Percentiles rank a stretch among this genome's conserved stretches.
These are phyloP conservation scores for Argentina silus DNA, from an alignment of 2,797 vertebrate genomes.

Conservation along the genomic window DNA sequence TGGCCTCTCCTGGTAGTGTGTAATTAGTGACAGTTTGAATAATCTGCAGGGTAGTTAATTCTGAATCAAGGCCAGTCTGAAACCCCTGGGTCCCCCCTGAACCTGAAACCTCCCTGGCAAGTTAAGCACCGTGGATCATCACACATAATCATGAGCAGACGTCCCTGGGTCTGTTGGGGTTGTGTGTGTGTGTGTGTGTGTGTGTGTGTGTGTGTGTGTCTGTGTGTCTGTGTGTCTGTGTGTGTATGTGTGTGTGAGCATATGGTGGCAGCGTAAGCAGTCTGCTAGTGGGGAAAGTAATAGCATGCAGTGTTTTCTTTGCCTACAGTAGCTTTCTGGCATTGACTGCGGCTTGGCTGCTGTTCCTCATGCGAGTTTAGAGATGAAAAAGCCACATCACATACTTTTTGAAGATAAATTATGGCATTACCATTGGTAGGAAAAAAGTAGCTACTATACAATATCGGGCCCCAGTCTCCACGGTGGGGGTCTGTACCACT, in stretches of 20 bases:
- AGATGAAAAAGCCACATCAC: slow-evolving; percentile 74
- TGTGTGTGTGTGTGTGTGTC: neutral
- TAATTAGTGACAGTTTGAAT: slow-evolving; percentile 70
- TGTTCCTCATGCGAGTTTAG: slow-evolving; percentile 61
- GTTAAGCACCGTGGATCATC: slow-evolving; percentile 65
- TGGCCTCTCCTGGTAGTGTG: slow-evolving; percentile 45
- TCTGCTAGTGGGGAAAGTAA: slow-evolving; percentile 63
- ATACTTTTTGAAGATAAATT: slow-evolving; percentile 66
- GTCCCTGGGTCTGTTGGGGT: slow-evolving; percentile 49
- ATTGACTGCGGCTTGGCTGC: slow-evolving; percentile 74
- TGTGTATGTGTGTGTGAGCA: neutral
- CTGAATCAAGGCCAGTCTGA: slow-evolving; percentile 62
- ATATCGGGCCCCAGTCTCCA: slow-evolving; percentile 62
- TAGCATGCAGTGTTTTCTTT: slow-evolving; percentile 72
- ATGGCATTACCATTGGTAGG: slow-evolving; percentile 52
- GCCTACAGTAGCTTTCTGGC: slow-evolving; percentile 75
- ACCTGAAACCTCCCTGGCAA: slow-evolving; percentile 71
- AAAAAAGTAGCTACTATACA: slow-evolving; percentile 43
- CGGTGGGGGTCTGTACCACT: slow-evolving; percentile 29
- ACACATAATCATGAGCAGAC: slow-evolving; percentile 78
- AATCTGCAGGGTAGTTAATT: slow-evolving; percentile 63
- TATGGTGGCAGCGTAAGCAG: slow-evolving; percentile 55
- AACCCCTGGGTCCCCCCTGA: slow-evolving; percentile 49
- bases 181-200: slow-evolving; percentile 16
- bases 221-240: neutral